phyloP scores from a whole-genome alignment of 2,797 vertebrate genomes.

The Brotula barbata region DNA sequence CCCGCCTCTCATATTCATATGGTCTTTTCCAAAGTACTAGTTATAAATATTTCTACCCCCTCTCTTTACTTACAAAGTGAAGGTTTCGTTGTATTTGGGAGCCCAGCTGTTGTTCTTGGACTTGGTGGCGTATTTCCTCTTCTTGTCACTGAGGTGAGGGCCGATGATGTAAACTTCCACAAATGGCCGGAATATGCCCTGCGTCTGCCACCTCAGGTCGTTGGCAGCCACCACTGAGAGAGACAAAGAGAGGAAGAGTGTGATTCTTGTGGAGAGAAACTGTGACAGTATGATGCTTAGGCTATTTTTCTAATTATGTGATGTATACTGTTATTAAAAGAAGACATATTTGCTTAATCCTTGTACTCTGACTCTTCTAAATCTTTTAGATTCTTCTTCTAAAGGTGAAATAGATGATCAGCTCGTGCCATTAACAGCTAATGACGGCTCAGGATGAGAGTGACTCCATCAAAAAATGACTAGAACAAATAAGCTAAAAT shows the following conservation, averaged over 20 bases:
- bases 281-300: conserved; percentile 38
- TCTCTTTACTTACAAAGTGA: conserved; percentile 90
- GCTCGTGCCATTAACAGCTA: not conserved
- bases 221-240: conserved; percentile 93
- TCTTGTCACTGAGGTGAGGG: conserved; percentile 96
- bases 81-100: conserved; percentile 97
- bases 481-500: too few relatives aligned
- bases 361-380: too few relatives aligned
- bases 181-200: conserved; percentile 97
- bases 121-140: conserved; percentile 97
- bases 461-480: too few relatives aligned
- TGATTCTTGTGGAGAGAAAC: conserved; percentile 32
- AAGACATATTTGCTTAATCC: too few relatives aligned
- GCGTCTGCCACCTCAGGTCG: conserved; percentile 97
- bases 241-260: conserved; percentile 19
- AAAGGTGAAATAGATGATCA: not conserved
- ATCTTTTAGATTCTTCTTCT: too few relatives aligned
- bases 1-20: too few relatives aligned
- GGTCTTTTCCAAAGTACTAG: too few relatives aligned
- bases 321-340: too few relatives aligned
- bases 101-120: conserved; percentile 99
- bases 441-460: too few relatives aligned
- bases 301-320: too few relatives aligned
- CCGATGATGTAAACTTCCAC: conserved; percentile 97
- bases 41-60: too few relatives aligned